phyloP scores from a whole-genome alignment of 1,140 invertebrate genomes.

The Nomia melanderi region DNA sequence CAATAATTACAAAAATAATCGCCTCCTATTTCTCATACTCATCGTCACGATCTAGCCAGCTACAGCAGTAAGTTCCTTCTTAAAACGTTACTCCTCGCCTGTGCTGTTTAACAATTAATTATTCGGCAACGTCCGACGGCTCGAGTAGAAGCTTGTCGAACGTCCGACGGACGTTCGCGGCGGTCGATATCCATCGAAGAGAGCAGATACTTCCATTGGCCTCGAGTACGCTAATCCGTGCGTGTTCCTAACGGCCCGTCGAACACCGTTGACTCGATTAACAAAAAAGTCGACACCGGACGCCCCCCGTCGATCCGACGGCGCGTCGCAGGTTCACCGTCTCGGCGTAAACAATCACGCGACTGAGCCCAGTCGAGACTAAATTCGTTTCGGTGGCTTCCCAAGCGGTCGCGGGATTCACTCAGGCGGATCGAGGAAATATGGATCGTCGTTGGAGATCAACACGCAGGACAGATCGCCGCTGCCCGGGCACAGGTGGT shows the following conservation, averaged over 20 bases:
- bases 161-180: background rate
- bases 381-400: background rate
- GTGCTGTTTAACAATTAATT: too few species aligned
- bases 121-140: too few species aligned
- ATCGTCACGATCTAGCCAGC: too few species aligned
- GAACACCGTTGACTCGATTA: too few species aligned
- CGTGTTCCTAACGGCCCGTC: too few species aligned
- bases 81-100: too few species aligned
- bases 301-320: background rate
- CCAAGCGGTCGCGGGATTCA: constrained; percentile 41
- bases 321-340: background rate
- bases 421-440: constrained; percentile 65
- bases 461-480: constrained; percentile 69
- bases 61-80: too few species aligned
- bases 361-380: constrained; percentile 23
- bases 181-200: background rate
- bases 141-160: too few species aligned
- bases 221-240: constrained; percentile 2
- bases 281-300: too few species aligned
- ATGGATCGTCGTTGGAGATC: constrained; percentile 58
- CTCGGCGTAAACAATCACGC: background rate
- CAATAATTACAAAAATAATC: background rate
- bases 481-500: constrained; percentile 63
- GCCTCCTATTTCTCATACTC: too few species aligned
- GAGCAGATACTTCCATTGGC: background rate